These are phyloP conservation scores for Riparia riparia DNA, from an alignment of 2,113 vertebrate genomes.

Conservation along the genomic window DNA sequence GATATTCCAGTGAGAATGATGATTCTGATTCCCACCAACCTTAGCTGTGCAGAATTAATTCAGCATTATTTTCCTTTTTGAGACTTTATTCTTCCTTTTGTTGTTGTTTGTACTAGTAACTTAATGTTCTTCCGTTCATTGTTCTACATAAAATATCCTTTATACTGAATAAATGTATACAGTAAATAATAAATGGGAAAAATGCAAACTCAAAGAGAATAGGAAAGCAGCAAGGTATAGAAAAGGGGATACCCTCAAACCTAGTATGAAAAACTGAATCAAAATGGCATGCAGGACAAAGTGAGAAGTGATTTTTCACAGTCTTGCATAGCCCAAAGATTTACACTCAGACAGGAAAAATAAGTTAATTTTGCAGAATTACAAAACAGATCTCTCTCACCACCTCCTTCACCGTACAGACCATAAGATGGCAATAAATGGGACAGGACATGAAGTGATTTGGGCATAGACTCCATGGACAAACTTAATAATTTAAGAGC, in stretches of 20 bases:
- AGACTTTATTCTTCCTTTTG: background rate
- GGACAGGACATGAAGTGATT: background rate
- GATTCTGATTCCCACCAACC: background rate
- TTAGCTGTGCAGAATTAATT: background rate
- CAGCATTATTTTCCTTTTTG: background rate
- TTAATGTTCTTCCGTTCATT: background rate
- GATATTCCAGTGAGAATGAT: background rate
- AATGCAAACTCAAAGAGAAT: background rate
- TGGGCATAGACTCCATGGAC: background rate
- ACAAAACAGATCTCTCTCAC: background rate
- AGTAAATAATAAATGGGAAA: background rate
- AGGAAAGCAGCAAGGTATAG: background rate
- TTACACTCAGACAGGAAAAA: background rate
- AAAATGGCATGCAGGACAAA: background rate
- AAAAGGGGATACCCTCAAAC: background rate
- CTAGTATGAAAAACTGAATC: background rate
- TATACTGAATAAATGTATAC: background rate
- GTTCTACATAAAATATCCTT: background rate
- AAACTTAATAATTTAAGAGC: constrained; percentile 4
- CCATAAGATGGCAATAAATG: background rate
- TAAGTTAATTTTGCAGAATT: background rate
- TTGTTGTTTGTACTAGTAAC: background rate
- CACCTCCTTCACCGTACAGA: background rate
- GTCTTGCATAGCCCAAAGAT: background rate
- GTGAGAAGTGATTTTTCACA: background rate